These are phyloP conservation scores for Lacerta viridis DNA, from an alignment of 2,797 vertebrate species.

Conservation along the genomic window DNA sequence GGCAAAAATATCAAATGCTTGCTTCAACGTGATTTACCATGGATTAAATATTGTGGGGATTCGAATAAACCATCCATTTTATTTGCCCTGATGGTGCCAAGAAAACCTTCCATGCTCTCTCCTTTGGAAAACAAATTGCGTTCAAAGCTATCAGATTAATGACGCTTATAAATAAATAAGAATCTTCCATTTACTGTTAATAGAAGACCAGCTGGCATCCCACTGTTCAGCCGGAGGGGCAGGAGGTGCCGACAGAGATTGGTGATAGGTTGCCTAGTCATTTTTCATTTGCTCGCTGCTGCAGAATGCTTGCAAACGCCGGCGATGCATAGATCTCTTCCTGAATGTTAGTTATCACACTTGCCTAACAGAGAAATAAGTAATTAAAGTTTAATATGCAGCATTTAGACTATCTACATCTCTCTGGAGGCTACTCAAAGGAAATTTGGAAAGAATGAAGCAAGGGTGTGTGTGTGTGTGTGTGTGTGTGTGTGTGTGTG, in stretches of 20 bases:
- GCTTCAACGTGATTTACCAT: conserved; percentile 1
- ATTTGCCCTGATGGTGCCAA: conserved; percentile 40
- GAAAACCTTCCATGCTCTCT: conserved; percentile 17
- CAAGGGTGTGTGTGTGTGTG: conserved; percentile 18
- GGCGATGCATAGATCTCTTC: conserved; percentile 58
- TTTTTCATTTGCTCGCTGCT: conserved; percentile 61
- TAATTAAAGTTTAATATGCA: conserved; percentile 75
- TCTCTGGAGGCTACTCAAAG: conserved; percentile 64
- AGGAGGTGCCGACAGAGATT: conserved; percentile 54
- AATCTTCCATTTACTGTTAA: conserved; percentile 68
- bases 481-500: too few relatives aligned
- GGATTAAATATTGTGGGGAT: conserved; percentile 1
- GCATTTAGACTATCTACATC: conserved; percentile 56
- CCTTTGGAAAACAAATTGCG: conserved; percentile 48
- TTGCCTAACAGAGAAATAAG: conserved; percentile 59
- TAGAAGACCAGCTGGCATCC: conserved; percentile 65
- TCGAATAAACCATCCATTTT: conserved; percentile 41
- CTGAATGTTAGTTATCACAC: conserved; percentile 39
- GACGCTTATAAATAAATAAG: conserved; percentile 71
- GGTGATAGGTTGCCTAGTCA: conserved; percentile 63
- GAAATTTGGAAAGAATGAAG: conserved; percentile 68
- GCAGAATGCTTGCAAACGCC: conserved; percentile 43
- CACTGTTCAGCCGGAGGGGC: conserved; percentile 57
- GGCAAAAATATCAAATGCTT: background rate
- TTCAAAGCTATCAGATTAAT: conserved; percentile 62